Base-by-base conservation (phyloP, 2,113 vertebrate species). In the Phylloscopus whistleri region DNA sequence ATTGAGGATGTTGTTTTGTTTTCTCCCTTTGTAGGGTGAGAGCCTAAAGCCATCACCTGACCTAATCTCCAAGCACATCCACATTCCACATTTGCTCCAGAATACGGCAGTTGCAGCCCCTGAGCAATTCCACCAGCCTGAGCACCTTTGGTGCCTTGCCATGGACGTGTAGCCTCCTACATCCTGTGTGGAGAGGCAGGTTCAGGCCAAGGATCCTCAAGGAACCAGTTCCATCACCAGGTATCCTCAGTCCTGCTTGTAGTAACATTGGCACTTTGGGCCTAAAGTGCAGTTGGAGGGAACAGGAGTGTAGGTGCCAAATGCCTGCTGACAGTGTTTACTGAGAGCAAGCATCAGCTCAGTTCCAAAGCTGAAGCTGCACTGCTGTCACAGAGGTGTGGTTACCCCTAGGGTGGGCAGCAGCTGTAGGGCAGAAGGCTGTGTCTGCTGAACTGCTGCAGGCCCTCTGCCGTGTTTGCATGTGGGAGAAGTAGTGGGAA, bases 181-280 rank as follows among this genome's bases (percentile, higher is more conserved):
- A 49, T 7, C 12, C 28, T 13, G 24, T 37, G n/a, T 53, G 43
- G 59, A 74, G 63, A 74, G 26, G 33, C 46, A 87, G 56, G 46
- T 56, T 93, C 26, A 48, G 48, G 56, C 48, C 60, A 55, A 39
- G 48, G 20, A 31, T 19, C 58, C 58, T 79, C 58, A 59, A 58
- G 76, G 23, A 41, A 41, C 5, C 0, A 2, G 3, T 26, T 10
- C 39, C 13, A 13, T 58, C 28, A 43, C 21, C 27, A 31, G 52
- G 13, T 67, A 21, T 55, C 28, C 56, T 24, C 56, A 53, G 30
- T 62, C 77, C 30, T 39, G 20, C 46, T 58, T 41, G 67, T 22
- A 13, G 11, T 64, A 31, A 31, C 1, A 0, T 3, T 80, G 60
- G 22, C 27, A 9, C 14, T 87, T 60, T 0, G 14, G 3, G 59